Evolutionary conservation across 2,797 vertebrate species (phyloP).

Genomic region (Sebastes dallii): DNA sequence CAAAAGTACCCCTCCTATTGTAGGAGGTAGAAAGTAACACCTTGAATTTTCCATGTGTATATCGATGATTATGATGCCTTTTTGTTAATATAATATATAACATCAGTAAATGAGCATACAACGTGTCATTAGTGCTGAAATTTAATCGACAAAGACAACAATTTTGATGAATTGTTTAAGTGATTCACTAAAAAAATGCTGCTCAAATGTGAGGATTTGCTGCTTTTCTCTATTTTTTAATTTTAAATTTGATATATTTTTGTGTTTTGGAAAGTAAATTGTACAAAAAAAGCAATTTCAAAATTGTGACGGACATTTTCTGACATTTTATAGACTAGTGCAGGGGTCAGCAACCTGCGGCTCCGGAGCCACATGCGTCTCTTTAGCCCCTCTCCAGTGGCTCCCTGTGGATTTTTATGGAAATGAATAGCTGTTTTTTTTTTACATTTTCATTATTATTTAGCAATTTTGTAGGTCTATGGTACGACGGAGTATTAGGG

Average conservation of each 20-base stretch:
- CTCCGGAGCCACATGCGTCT: no score
- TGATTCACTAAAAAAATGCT: neutral
- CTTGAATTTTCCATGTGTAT: neutral
- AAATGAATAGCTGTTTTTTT: no score
- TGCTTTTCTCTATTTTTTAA: neutral
- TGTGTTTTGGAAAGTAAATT: neutral
- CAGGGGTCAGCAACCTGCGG: no score
- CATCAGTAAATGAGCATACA: neutral
- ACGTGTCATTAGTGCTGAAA: neutral
- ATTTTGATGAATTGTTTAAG: neutral
- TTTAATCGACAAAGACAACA: neutral
- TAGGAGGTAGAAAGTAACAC: no score
- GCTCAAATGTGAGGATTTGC: neutral
- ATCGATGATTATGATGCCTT: neutral
- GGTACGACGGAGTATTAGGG: no score
- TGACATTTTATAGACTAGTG: no score
- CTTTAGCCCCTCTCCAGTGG: no score
- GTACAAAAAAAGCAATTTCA: neutral
- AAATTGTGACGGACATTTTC: no score
- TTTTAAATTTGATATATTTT: neutral
- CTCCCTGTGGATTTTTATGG: no score
- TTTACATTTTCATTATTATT: no score
- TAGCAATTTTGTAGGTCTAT: no score
- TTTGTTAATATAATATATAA: neutral
- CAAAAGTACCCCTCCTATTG: accelerated